Conservation (phyloP, 2,888 invertebrate genomes). For the Polyploca ridens region DNA sequence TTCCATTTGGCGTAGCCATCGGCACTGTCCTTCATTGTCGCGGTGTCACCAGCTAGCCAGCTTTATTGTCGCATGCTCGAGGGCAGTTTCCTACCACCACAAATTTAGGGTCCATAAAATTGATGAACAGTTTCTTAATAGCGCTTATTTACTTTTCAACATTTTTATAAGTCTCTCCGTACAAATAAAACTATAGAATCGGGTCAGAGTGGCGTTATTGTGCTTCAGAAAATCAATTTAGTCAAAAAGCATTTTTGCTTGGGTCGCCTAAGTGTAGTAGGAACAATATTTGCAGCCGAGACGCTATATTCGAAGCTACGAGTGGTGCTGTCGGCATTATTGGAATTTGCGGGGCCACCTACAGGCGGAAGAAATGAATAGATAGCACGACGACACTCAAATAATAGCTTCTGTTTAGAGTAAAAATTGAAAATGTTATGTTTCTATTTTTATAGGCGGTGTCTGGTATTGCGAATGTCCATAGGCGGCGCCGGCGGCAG, state of each 20-base stretch:
- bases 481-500: no score
- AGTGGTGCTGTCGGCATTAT: conserved; percentile 61
- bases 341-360: conserved; percentile 56
- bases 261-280: conserved; percentile 55
- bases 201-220: conserved; percentile 38
- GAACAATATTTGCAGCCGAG: conserved; percentile 67
- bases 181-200: conserved; percentile 31
- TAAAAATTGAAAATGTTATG: neutral
- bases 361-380: conserved; percentile 38
- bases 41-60: conserved; percentile 67
- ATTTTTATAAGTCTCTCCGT: conserved; percentile 43
- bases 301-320: conserved; percentile 60
- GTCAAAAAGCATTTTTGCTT: conserved; percentile 60
- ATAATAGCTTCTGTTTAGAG: conserved; percentile 24
- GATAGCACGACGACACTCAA: conserved; percentile 30
- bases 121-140: conserved; percentile 79
- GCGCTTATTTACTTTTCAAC: conserved; percentile 52
- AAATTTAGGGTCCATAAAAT: conserved; percentile 81
- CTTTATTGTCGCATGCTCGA: conserved; percentile 75
- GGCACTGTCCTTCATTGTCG: conserved; percentile 65
- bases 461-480: no score
- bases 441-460: neutral
- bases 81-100: conserved; percentile 73
- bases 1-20: conserved; percentile 55
- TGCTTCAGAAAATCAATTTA: conserved; percentile 57